Evolutionary conservation across 2,888 invertebrate genomes (phyloP).

Genomic region (Busseola fusca): DNA sequence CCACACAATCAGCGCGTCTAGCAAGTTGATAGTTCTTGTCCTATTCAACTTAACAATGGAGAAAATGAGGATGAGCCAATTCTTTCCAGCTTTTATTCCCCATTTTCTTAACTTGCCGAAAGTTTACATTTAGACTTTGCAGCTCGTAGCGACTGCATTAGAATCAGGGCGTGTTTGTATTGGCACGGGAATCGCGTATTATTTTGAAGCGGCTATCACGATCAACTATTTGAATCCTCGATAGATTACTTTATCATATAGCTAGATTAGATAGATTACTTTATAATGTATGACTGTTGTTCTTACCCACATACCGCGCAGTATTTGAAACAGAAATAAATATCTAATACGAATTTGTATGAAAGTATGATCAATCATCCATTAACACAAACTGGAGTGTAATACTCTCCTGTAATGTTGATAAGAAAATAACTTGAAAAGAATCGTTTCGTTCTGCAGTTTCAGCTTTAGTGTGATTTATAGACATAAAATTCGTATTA

Average conservation of each 20-base stretch:
- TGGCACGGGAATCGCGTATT: slow-evolving; percentile 78
- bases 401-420: slow-evolving; percentile 43
- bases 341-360: slow-evolving; percentile 51
- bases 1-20: slow-evolving; percentile 84
- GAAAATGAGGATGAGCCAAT: slow-evolving; percentile 87
- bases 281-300: slow-evolving; percentile 64
- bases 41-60: slow-evolving; percentile 87
- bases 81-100: slow-evolving; percentile 84
- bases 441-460: slow-evolving; percentile 53
- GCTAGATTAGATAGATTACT: slow-evolving; percentile 60
- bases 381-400: slow-evolving; percentile 55
- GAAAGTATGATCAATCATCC: slow-evolving; percentile 56
- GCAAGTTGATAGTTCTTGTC: slow-evolving; percentile 86
- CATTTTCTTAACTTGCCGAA: slow-evolving; percentile 82
- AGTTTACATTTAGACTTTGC: slow-evolving; percentile 83
- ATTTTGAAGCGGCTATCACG: slow-evolving; percentile 75
- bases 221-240: slow-evolving; percentile 77
- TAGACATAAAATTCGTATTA: slow-evolving; percentile 57
- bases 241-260: slow-evolving; percentile 69
- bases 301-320: slow-evolving; percentile 63
- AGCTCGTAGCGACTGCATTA: slow-evolving; percentile 81
- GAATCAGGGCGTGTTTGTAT: slow-evolving; percentile 82
- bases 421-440: slow-evolving; percentile 59
- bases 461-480: slow-evolving; percentile 58
- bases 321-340: slow-evolving; percentile 57